Base-by-base conservation (phyloP, 1,140 invertebrate genomes). In the Dysdera silvatica region DNA sequence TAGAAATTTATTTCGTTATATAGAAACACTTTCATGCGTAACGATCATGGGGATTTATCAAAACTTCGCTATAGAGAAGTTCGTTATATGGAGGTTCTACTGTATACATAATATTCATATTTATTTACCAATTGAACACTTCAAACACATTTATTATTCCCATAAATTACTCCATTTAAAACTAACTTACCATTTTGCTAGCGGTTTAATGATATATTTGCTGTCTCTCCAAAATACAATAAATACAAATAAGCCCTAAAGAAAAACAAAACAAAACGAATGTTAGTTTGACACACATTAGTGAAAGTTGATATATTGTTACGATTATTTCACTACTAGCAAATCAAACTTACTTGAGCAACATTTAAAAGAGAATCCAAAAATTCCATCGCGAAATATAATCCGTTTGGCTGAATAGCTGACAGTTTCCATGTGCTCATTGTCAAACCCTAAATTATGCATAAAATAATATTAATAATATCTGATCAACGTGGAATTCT, bases 321-420 rank as follows among this genome's bases (percentile, higher is more conserved):
- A n/a, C n/a, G n/a, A n/a, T n/a, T n/a, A n/a, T n/a, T n/a, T n/a
- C n/a, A n/a, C n/a, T n/a, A n/a, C n/a, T n/a, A n/a, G n/a, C 4
- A 41, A 41, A n/a, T 41, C 20, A 32, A 52, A 37, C 59, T 57
- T 59, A 67, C 65, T 23, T 95, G 92, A 1, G 92, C 92, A 76
- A 89, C 90, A 72, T 88, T 91, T 0, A 94, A 79, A 40, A 88
- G 86, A 23, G 87, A 85, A 75, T 96, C 91, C 20, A 98, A 76
- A 74, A 95, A 96, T 68, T 89, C 84, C 26, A 97, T 77, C 77
- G 95, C 91, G 0, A 95, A 82, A 74, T 93, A 95, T 60, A 95
- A 86, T 1, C 91, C 92, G 45, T 86, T 86, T 71, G 89, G 83
- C 70, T 89, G 82, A 72, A 90, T 88, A 78, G 87, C 84, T 61